These are phyloP conservation scores for Lanius ludovicianus DNA, from an alignment of 2,113 vertebrate genomes.

Conservation along the genomic window DNA sequence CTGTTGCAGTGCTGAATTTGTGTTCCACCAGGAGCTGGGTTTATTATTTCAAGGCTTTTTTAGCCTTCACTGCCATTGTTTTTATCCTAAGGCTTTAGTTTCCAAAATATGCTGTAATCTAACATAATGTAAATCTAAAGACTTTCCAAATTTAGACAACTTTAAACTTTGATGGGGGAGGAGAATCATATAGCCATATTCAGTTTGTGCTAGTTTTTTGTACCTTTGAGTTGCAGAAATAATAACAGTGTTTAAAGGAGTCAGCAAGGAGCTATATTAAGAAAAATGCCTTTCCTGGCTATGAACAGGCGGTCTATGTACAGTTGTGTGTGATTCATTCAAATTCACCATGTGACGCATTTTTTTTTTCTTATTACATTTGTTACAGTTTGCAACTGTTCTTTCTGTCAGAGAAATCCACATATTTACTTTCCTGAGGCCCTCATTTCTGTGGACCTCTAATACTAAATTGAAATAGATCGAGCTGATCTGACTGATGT, in stretches of 20 bases:
- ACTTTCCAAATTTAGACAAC: neutral
- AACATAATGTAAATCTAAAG: neutral
- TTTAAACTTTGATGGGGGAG: neutral
- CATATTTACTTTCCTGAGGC: neutral
- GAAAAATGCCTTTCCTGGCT: neutral
- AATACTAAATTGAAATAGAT: neutral
- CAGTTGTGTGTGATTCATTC: neutral
- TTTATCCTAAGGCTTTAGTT: conserved; percentile 4
- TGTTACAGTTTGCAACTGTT: neutral
- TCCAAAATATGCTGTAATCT: neutral
- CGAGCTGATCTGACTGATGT: neutral
- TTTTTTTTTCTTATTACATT: neutral
- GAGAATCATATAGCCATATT: neutral
- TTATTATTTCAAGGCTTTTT: conserved; percentile 15
- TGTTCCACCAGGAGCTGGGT: neutral
- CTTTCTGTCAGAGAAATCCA: neutral
- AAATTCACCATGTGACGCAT: neutral
- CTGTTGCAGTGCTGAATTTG: neutral
- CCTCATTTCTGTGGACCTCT: neutral
- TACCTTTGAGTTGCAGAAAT: neutral
- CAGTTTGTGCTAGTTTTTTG: neutral
- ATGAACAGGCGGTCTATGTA: neutral
- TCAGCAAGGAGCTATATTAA: neutral
- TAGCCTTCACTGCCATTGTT: neutral
- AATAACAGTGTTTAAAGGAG: neutral